Evolutionary conservation across 2,888 invertebrate species (phyloP).

Genomic region (Anoncus sp.): DNA sequence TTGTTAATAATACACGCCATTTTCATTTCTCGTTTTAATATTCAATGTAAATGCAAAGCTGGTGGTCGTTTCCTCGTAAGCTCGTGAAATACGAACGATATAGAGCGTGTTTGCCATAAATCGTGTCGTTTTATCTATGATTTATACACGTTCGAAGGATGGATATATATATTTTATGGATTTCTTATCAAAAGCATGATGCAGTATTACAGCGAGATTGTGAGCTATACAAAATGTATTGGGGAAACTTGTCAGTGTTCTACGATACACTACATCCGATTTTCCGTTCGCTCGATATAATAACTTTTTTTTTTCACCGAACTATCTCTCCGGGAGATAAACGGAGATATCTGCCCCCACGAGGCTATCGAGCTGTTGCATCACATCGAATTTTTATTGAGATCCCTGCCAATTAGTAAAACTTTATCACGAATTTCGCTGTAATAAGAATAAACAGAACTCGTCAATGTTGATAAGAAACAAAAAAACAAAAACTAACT

Average conservation of each 20-base stretch:
- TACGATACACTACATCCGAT: slow-evolving; percentile 19
- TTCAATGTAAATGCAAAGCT: slow-evolving; percentile 47
- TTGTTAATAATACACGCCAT: slow-evolving; percentile 6
- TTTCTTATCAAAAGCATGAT: slow-evolving; percentile 46
- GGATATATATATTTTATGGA: slow-evolving; percentile 45
- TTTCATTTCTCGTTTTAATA: slow-evolving; percentile 25
- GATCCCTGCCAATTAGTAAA: slow-evolving; percentile 31
- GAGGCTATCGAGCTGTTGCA: slow-evolving; percentile 9
- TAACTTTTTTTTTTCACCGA: slow-evolving; percentile 10
- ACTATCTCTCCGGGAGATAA: slow-evolving; percentile 14
- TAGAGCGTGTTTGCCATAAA: slow-evolving; percentile 20
- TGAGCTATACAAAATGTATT: slow-evolving; percentile 12
- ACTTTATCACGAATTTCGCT: slow-evolving; percentile 28
- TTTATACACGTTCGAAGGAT: slow-evolving; percentile 39
- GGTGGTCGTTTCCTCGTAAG: slow-evolving; percentile 29
- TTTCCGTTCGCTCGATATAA: slow-evolving; percentile 21
- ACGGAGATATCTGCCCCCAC: slow-evolving; percentile 7
- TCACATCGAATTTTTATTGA: slow-evolving; percentile 20
- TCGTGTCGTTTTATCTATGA: slow-evolving; percentile 7
- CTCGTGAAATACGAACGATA: background rate
- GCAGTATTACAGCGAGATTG: slow-evolving; percentile 13
- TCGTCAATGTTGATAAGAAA: slow-evolving; percentile 7
- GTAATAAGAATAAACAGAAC: slow-evolving; percentile 25
- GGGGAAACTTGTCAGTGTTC: slow-evolving; percentile 3
- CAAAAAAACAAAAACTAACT: background rate